Evolutionary conservation across 2,113 vertebrate genomes (phyloP).

Genomic region (Mystacornis crossleyi): DNA sequence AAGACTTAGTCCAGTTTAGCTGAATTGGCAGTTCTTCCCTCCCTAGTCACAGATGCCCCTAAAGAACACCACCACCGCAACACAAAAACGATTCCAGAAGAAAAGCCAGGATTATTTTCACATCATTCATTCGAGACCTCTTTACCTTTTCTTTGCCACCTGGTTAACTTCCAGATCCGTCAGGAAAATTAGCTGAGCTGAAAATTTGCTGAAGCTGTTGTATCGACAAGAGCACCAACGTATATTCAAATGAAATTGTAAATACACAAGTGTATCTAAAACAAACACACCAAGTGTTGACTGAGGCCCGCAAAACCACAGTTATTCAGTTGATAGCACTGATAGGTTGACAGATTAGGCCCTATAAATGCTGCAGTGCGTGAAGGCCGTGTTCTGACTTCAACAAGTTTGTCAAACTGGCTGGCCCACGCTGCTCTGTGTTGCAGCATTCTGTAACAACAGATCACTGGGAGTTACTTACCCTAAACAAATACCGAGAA

Average conservation of each 20-base stretch:
- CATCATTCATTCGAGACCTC: neutral
- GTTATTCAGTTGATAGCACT: neutral
- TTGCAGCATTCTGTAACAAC: neutral
- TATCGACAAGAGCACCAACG: accelerated
- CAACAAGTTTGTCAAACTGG: neutral
- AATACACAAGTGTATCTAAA: neutral
- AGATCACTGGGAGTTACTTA: neutral
- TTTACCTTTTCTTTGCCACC: neutral
- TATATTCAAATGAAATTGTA: neutral
- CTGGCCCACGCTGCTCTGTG: neutral
- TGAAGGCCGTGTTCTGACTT: neutral
- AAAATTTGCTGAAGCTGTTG: neutral
- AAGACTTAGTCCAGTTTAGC: neutral
- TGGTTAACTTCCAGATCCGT: accelerated
- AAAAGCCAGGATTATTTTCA: neutral
- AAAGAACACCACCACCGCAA: neutral
- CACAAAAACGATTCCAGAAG: neutral
- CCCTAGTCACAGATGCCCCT: accelerated
- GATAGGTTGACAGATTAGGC: neutral
- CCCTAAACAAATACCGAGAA: neutral
- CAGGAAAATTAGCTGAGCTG: neutral
- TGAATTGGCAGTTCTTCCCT: neutral
- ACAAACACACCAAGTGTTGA: neutral
- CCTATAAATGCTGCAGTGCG: neutral
- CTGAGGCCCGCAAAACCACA: neutral